phyloP scores from a whole-genome alignment of 2,113 vertebrate genomes.

The Phoenicopterus ruber region DNA sequence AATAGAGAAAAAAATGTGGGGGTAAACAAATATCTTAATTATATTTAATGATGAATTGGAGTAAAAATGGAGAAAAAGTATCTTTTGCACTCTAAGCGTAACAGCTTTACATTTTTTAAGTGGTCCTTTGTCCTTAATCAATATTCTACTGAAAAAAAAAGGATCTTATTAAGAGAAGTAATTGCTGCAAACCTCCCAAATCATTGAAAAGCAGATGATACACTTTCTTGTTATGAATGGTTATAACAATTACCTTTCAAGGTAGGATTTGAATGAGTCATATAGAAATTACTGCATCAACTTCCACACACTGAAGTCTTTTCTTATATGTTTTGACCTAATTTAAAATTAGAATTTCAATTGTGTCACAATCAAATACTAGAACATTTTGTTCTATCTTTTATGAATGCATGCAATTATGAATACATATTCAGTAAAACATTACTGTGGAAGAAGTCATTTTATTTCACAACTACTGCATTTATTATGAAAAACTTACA shows the following conservation, averaged over 20 bases:
- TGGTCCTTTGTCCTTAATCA: neutral
- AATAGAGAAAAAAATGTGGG: neutral
- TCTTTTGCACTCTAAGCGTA: neutral
- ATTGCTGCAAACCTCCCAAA: neutral
- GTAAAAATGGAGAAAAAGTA: neutral
- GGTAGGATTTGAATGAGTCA: constrained; percentile 22
- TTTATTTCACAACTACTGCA: neutral
- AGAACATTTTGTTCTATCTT: constrained; percentile 37
- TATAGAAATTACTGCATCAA: constrained; percentile 5
- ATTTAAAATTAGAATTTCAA: constrained; percentile 17
- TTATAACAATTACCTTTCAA: neutral
- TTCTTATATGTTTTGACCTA: constrained; percentile 9
- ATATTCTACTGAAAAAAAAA: neutral
- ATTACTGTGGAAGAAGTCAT: neutral
- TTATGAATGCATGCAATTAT: neutral
- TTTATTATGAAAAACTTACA: neutral
- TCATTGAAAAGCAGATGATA: neutral
- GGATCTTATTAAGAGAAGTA: constrained; percentile 2
- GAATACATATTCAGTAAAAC: constrained; percentile 5
- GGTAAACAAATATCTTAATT: neutral
- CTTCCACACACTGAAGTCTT: neutral
- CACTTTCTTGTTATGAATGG: neutral
- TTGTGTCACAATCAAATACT: neutral
- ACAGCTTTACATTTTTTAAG: neutral
- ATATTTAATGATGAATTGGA: neutral